phyloP scores from a whole-genome alignment of 2,797 vertebrate genomes.

The Gastrophryne carolinensis region DNA sequence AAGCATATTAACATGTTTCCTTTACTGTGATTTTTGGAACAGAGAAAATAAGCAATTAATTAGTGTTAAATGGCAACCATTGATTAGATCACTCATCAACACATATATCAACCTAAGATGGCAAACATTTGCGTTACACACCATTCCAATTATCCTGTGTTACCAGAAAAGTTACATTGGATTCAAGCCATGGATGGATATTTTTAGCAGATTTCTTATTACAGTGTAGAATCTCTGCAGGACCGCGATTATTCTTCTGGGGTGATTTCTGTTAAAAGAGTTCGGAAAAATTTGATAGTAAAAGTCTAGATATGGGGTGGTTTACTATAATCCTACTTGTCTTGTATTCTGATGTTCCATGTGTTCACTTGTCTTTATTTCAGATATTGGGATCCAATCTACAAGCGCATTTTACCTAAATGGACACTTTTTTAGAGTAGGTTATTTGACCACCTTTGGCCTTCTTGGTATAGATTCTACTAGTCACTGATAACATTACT shows the following conservation, averaged over 20 bases:
- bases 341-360: too few relatives aligned
- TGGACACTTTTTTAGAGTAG: too few relatives aligned
- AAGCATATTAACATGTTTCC: slow-evolving; percentile 67
- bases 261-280: not conserved
- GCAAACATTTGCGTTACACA: slow-evolving; percentile 31
- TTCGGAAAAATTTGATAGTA: too few relatives aligned
- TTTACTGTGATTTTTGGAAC: slow-evolving; percentile 37
- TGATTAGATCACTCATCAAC: slow-evolving; percentile 50
- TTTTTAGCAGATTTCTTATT: slow-evolving; percentile 29
- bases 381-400: too few relatives aligned
- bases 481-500: too few relatives aligned
- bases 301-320: too few relatives aligned
- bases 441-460: too few relatives aligned
- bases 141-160: slow-evolving; percentile 41
- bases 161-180: slow-evolving; percentile 55
- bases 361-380: too few relatives aligned
- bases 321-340: too few relatives aligned
- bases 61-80: slow-evolving; percentile 54
- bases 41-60: slow-evolving; percentile 60
- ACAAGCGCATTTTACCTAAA: too few relatives aligned
- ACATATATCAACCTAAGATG: slow-evolving; percentile 56
- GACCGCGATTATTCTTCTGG: not conserved
- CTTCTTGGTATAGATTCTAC: too few relatives aligned
- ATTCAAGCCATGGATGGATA: slow-evolving; percentile 5
- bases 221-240: not conserved